Conservation (phyloP, 2,113 vertebrate species). For the Poeciliopsis prolifica region DNA sequence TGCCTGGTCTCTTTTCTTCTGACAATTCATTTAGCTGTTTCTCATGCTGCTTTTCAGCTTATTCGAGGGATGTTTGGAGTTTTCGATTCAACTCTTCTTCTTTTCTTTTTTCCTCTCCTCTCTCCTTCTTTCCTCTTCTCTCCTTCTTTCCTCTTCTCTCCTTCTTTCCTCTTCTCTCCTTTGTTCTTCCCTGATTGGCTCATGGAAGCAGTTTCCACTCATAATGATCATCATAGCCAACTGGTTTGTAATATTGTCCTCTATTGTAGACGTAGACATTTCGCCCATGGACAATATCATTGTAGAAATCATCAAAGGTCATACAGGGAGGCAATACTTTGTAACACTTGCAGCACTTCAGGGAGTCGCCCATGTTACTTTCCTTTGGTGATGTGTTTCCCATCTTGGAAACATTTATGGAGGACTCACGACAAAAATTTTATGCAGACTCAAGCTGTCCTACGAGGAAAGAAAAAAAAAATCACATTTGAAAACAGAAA, state of each 20-base stretch:
- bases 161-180: not conserved
- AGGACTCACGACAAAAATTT: too few species aligned
- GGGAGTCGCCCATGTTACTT: not conserved
- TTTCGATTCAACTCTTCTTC: not conserved
- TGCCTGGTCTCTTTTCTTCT: too few species aligned
- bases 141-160: too few species aligned
- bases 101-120: too few species aligned
- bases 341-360: slow-evolving; percentile 9
- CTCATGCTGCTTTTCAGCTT: slow-evolving; percentile 22
- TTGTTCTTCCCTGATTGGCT: not conserved
- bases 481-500: not conserved
- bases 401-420: slow-evolving; percentile 9
- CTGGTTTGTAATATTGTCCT: slow-evolving; percentile 29
- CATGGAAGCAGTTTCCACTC: slow-evolving; percentile 13
- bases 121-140: too few species aligned
- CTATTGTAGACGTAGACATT: not conserved
- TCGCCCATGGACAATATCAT: not conserved
- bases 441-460: too few species aligned
- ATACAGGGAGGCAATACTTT: slow-evolving; percentile 5
- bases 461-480: not conserved
- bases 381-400: slow-evolving; percentile 17
- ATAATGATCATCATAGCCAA: rapidly evolving
- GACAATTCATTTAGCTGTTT: not conserved
- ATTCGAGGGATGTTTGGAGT: not conserved
- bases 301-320: not conserved